Conservation (phyloP, 2,797 vertebrate genomes). For the Siniperca undulata region DNA sequence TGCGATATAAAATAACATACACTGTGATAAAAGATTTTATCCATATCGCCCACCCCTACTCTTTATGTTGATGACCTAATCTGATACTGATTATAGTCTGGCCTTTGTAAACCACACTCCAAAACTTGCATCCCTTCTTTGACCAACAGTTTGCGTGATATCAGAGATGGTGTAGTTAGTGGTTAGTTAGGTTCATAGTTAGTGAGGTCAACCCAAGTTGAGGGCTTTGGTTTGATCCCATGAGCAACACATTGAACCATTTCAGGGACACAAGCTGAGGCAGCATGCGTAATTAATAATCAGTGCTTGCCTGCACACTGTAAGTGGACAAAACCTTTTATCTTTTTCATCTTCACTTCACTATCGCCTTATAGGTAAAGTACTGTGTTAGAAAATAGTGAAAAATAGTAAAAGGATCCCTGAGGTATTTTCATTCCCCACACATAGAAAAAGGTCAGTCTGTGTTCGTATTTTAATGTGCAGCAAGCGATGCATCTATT, state of each 20-base stretch:
- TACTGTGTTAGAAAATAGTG: background rate
- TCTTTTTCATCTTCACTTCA: conserved; percentile 6
- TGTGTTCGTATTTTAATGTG: background rate
- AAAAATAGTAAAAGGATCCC: background rate
- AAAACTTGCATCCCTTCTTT: background rate
- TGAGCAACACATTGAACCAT: background rate
- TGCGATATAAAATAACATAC: no score
- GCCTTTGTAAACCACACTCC: background rate
- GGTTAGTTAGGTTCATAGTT: no score
- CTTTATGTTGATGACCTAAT: background rate
- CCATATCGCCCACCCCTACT: background rate
- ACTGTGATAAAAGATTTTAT: background rate
- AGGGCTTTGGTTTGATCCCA: background rate
- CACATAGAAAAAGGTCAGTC: background rate
- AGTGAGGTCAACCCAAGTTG: background rate
- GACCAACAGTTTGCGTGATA: background rate
- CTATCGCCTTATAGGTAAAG: background rate
- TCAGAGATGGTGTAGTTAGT: background rate
- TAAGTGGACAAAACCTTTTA: conserved; percentile 7
- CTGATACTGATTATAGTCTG: background rate
- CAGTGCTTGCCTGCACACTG: background rate
- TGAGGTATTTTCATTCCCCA: background rate
- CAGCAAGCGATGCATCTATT: background rate
- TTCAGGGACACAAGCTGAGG: background rate
- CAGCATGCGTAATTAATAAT: background rate